These are phyloP conservation scores for Ameiurus melas DNA, from an alignment of 2,113 vertebrate genomes.

Conservation along the genomic window DNA sequence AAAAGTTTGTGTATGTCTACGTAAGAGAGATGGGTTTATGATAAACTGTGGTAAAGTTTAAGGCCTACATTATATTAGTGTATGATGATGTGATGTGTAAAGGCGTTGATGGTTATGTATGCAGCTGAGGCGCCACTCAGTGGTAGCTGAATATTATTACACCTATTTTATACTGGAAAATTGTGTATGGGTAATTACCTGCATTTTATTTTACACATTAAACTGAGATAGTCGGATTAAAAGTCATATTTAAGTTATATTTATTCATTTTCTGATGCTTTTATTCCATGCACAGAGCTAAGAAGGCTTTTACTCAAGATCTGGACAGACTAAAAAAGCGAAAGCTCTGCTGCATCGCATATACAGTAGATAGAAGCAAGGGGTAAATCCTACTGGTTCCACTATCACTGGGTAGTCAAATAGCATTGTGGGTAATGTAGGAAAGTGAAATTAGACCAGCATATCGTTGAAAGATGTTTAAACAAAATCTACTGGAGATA, in stretches of 20 bases:
- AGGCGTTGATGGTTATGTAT: conserved; percentile 2
- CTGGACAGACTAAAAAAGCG: background rate
- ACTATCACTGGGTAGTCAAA: background rate
- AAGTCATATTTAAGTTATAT: background rate
- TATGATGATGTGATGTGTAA: conserved; percentile 5
- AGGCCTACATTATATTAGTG: background rate
- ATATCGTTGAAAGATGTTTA: background rate
- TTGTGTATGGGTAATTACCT: background rate
- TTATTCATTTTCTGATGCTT: background rate
- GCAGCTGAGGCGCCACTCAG: conserved; percentile 27
- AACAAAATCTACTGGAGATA: background rate
- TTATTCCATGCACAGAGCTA: background rate
- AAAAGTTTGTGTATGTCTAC: background rate
- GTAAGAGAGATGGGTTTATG: background rate
- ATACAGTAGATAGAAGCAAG: background rate
- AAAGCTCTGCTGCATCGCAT: background rate
- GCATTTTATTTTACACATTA: background rate
- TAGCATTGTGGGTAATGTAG: background rate
- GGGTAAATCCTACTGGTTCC: background rate
- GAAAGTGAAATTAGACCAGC: background rate
- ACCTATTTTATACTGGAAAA: background rate
- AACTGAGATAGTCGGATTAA: background rate
- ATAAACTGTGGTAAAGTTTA: background rate
- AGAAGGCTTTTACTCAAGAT: background rate
- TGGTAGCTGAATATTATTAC: conserved; percentile 25